Conservation (phyloP, 2,113 vertebrate genomes). For the Nothocercus julius region DNA sequence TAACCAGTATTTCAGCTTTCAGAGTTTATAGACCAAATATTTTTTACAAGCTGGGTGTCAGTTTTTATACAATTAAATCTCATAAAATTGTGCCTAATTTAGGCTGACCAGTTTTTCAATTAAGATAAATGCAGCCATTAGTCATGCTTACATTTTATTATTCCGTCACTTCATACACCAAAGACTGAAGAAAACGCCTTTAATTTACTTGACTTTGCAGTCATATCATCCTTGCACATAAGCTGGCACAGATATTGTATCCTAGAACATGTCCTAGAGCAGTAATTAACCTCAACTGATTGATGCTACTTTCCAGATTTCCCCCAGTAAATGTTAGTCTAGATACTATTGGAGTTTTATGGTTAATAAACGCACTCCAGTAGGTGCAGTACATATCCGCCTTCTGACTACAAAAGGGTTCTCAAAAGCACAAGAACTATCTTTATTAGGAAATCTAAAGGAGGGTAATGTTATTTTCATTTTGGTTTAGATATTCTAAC, state of each 20-base stretch:
- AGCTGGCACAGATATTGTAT: background rate
- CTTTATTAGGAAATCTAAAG: background rate
- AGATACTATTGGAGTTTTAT: background rate
- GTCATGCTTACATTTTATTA: constrained; percentile 3
- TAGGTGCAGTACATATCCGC: background rate
- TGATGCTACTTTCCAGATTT: constrained; percentile 39
- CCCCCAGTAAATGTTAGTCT: background rate
- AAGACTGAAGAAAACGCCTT: background rate
- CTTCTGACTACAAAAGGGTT: background rate
- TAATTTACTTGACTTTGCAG: background rate
- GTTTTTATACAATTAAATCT: background rate
- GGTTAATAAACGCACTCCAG: background rate
- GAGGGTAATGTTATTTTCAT: background rate
- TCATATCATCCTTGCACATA: background rate
- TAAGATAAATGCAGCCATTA: constrained; percentile 22
- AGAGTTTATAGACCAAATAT: background rate
- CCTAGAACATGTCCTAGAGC: background rate
- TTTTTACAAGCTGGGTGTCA: background rate
- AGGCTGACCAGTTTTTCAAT: background rate
- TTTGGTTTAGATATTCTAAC: background rate
- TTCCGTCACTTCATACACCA: constrained; percentile 2
- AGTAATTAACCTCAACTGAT: constrained; percentile 29
- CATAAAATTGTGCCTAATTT: background rate
- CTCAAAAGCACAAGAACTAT: background rate
- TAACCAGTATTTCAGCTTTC: background rate